Evolutionary conservation across 1,140 invertebrate genomes (phyloP).

Genomic region (Lepidostoma basale): DNA sequence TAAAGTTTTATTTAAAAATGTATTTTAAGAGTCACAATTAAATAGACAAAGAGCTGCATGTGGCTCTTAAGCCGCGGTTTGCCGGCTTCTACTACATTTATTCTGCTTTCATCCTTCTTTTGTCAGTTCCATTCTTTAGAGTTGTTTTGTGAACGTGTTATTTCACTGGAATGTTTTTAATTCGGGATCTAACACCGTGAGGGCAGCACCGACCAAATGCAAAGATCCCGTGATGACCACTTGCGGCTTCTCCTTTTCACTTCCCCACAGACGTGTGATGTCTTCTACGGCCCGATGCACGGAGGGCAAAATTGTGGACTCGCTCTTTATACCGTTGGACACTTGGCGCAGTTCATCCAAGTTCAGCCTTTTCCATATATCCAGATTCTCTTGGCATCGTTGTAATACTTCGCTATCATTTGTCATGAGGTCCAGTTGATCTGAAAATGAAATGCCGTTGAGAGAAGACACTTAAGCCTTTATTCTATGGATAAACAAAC

Average conservation of each 20-base stretch:
- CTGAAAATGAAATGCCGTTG: slow-evolving; percentile 48
- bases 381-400: background rate
- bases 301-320: background rate
- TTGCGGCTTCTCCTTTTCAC: background rate
- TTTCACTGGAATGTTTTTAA: too few species aligned
- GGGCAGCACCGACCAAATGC: slow-evolving; percentile 85
- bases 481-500: too few species aligned
- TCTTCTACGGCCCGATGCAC: background rate
- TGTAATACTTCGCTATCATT: background rate
- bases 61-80: too few species aligned
- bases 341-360: slow-evolving; percentile 18
- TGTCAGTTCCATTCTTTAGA: too few species aligned
- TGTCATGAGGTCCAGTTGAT: slow-evolving; percentile 50
- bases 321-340: background rate
- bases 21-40: too few species aligned
- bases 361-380: background rate
- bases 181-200: slow-evolving; percentile 59
- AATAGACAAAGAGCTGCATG: too few species aligned
- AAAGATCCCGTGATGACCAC: slow-evolving; percentile 90
- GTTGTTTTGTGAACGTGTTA: too few species aligned
- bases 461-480: too few species aligned
- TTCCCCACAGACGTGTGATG: background rate
- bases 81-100: too few species aligned
- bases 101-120: too few species aligned
- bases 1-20: too few species aligned